Evolutionary conservation across 2,113 vertebrate genomes (phyloP).

Genomic region (Ochotona princeps): DNA sequence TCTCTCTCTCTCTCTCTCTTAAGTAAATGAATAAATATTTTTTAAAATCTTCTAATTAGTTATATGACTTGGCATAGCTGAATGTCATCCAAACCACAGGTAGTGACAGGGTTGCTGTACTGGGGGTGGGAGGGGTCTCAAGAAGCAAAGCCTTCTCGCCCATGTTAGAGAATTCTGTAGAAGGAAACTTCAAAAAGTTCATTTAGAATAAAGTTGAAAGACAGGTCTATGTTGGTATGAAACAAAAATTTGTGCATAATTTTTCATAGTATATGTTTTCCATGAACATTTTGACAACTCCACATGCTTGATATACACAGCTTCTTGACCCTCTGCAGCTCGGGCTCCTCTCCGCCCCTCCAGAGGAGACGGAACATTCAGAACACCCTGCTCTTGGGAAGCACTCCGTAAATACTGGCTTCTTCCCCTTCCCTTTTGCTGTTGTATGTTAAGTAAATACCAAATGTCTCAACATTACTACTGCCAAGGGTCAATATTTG

Average conservation of each 20-base stretch:
- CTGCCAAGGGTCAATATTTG: not conserved
- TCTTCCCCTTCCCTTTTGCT: not conserved
- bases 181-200: too few relatives aligned
- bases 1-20: too few relatives aligned
- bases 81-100: not conserved
- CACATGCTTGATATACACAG: not conserved
- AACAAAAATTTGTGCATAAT: too few relatives aligned
- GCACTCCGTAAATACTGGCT: not conserved
- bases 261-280: too few relatives aligned
- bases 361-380: not conserved
- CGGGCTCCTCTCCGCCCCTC: not conserved
- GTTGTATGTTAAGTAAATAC: not conserved
- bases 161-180: too few relatives aligned
- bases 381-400: not conserved
- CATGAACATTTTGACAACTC: too few relatives aligned
- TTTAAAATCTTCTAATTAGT: not conserved
- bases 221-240: too few relatives aligned
- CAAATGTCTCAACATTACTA: not conserved
- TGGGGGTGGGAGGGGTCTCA: fast-evolving
- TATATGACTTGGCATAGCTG: not conserved
- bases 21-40: too few relatives aligned
- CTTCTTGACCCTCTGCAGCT: not conserved
- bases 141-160: too few relatives aligned
- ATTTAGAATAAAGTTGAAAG: too few relatives aligned
- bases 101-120: not conserved